Percentiles rank a stretch among this genome's conserved stretches.
These are phyloP conservation scores for Sesia apiformis DNA, from an alignment of 2,888 invertebrate species.

Conservation along the genomic window DNA sequence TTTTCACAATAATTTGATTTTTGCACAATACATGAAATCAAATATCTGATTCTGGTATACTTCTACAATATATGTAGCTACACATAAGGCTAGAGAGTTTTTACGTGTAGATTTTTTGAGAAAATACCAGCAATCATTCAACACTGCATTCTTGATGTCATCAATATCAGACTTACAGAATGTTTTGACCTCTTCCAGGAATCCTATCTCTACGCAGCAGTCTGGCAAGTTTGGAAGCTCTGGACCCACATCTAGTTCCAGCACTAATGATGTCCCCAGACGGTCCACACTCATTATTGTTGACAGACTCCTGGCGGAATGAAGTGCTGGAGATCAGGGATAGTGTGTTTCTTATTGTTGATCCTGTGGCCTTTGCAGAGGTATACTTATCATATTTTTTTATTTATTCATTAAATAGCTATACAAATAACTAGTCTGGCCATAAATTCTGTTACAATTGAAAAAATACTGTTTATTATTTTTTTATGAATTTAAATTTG, in stretches of 20 bases:
- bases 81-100: too few species aligned
- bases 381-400: constrained; percentile 43
- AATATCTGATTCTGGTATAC: too few species aligned
- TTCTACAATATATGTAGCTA: too few species aligned
- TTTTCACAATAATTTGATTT: too few species aligned
- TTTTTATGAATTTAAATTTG: background rate
- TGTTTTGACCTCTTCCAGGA: constrained; percentile 46
- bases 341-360: constrained; percentile 78
- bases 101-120: too few species aligned
- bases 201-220: constrained; percentile 76
- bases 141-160: too few species aligned
- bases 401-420: background rate
- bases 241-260: constrained; percentile 80
- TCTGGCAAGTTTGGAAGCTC: constrained; percentile 78
- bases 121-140: too few species aligned
- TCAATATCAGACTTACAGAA: too few species aligned
- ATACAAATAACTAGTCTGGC: background rate
- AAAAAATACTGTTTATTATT: background rate
- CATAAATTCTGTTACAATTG: background rate
- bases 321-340: constrained; percentile 74
- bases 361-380: constrained; percentile 80
- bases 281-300: constrained; percentile 48
- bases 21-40: too few species aligned
- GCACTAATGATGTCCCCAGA: constrained; percentile 60
- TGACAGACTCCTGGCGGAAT: constrained; percentile 74